phyloP scores from a whole-genome alignment of 2,797 vertebrate species.

The Synaphobranchus kaupii region DNA sequence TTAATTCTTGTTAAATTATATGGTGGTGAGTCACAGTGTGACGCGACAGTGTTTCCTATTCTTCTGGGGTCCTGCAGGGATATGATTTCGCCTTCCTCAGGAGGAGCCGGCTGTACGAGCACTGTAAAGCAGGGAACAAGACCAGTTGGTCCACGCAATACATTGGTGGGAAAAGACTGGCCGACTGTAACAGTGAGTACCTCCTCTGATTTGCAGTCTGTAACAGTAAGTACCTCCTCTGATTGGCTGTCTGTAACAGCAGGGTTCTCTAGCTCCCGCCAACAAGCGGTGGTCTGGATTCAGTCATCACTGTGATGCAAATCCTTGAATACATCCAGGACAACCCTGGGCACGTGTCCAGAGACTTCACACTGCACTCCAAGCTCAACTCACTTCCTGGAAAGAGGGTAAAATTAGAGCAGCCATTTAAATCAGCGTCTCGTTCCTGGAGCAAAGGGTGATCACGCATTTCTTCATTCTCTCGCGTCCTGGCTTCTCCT shows the following conservation, averaged over 20 bases:
- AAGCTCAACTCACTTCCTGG: background rate
- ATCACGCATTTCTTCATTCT: background rate
- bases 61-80: conserved; percentile 54
- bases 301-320: background rate
- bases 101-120: conserved; percentile 64
- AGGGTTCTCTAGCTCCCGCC: background rate
- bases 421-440: background rate
- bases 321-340: background rate
- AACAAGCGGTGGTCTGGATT: background rate
- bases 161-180: conserved; percentile 64
- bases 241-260: background rate
- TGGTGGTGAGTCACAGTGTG: background rate
- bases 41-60: background rate
- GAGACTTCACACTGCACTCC: background rate
- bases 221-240: background rate
- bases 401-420: background rate
- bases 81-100: conserved; percentile 76
- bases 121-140: conserved; percentile 58
- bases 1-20: background rate
- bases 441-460: background rate
- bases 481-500: background rate
- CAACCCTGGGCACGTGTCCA: background rate
- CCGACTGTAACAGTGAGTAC: conserved; percentile 33
- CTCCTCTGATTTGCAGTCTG: background rate
- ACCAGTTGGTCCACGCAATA: conserved; percentile 69